Evolutionary conservation across 2,797 vertebrate genomes (phyloP).

Genomic region (Acropternis orthonyx): DNA sequence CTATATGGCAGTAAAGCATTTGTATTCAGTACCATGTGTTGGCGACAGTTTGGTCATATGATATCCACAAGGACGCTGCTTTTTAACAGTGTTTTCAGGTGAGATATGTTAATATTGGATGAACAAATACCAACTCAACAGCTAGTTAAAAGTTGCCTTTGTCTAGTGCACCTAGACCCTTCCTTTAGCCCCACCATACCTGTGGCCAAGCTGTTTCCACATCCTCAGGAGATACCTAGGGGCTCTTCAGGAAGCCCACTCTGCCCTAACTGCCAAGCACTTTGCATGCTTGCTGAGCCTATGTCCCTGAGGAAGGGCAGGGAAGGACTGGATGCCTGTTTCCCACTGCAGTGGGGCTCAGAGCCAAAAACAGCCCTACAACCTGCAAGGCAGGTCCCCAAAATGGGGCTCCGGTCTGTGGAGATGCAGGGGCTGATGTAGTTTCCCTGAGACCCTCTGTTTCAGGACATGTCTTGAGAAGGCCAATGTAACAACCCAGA

Average conservation of each 20-base stretch:
- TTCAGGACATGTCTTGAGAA: neutral
- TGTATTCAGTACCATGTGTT: neutral
- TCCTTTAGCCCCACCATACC: neutral
- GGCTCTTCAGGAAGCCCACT: neutral
- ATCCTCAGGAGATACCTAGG: accelerated
- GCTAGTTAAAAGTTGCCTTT: neutral
- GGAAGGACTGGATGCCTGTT: neutral
- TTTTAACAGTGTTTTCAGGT: neutral
- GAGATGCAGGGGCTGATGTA: neutral
- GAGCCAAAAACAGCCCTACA: neutral
- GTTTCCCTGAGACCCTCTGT: neutral
- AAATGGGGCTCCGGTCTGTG: neutral
- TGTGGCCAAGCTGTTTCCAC: neutral
- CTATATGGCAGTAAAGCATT: neutral
- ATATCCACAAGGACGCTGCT: neutral
- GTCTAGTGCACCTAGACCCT: neutral
- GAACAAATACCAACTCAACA: neutral
- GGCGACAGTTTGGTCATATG: neutral
- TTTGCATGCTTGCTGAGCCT: neutral
- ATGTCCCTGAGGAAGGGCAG: neutral
- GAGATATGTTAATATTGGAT: neutral
- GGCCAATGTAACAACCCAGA: neutral
- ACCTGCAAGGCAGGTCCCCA: neutral
- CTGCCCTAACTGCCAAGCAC: neutral
- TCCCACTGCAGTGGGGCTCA: accelerated